phyloP scores from a whole-genome alignment of 1,140 invertebrate species.

The Pachypeltis micranthus region DNA sequence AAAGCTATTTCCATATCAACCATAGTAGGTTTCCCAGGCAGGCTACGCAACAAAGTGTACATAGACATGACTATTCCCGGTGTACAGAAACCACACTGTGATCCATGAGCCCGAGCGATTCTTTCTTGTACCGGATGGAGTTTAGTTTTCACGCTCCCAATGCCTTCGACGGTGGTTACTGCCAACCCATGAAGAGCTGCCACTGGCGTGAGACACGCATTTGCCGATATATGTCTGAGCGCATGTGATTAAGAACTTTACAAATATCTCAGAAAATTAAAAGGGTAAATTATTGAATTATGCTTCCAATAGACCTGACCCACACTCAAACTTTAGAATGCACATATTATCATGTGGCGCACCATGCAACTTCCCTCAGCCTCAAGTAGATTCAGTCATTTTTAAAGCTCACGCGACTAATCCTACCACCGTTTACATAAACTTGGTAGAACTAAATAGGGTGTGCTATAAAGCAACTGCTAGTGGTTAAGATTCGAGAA shows the following conservation, averaged over 20 bases:
- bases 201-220: conserved; percentile 76
- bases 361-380: no score
- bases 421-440: no score
- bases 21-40: conserved; percentile 45
- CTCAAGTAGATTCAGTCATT: no score
- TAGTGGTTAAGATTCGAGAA: no score
- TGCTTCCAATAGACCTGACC: neutral
- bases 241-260: neutral
- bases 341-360: no score
- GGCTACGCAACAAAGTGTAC: conserved; percentile 66
- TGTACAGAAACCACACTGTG: conserved; percentile 84
- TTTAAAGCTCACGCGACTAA: no score
- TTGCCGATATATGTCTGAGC: conserved; percentile 71
- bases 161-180: conserved; percentile 81
- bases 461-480: no score
- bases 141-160: conserved; percentile 55
- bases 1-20: conserved; percentile 69
- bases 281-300: neutral
- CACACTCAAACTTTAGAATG: no score
- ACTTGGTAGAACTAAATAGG: no score
- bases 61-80: conserved; percentile 91
- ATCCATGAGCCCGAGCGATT: conserved; percentile 75
- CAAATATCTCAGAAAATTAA: neutral
- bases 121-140: conserved; percentile 77
- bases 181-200: conserved; percentile 72